Base-by-base conservation (phyloP, 1,140 invertebrate genomes). In the Colletes latitarsis region DNA sequence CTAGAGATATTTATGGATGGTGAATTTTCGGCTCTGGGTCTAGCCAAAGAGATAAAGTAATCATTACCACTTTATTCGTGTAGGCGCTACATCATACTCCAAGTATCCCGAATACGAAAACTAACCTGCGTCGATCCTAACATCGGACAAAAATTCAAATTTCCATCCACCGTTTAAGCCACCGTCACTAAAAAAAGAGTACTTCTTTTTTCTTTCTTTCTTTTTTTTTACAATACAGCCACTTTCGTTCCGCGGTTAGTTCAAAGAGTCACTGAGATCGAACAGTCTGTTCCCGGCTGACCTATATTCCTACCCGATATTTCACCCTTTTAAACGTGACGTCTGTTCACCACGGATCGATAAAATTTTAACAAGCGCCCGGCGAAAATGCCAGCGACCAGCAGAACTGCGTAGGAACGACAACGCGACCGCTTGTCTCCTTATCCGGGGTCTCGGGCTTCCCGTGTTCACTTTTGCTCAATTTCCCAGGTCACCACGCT, bases 91-190 rank as follows among this genome's bases (percentile, higher is more conserved):
- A n/a, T n/a, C n/a, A n/a, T n/a, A n/a, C n/a, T n/a, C n/a, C n/a
- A n/a, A n/a, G n/a, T n/a, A n/a, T n/a, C n/a, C n/a, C n/a, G n/a
- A n/a, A n/a, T n/a, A n/a, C 30, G 3, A 6, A 2, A 71, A 17
- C 30, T n/a, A 21, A 1, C 4, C 30, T 19, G 30, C 14, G 55
- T 15, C 30, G 30, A 4, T 4, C 6, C 39, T 12, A 71, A 9
- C 41, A 12, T 6, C 30, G 55, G 14, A 8, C 12, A 14, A 43
- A 30, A n/a, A 14, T 30, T 58, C n/a, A 19, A 72, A 57, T n/a
- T n/a, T n/a, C 14, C 39, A 15, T 60, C 57, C 14, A 62, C n/a
- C 57, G 19, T 62, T 62, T 73, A 73, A 60, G 21, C 21, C 70
- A 12, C 15, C 30, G 30, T 30, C 30, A 2, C 1, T 30, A 43